Conservation (phyloP, 1,140 invertebrate genomes). For the Conopomorpha cramerella region DNA sequence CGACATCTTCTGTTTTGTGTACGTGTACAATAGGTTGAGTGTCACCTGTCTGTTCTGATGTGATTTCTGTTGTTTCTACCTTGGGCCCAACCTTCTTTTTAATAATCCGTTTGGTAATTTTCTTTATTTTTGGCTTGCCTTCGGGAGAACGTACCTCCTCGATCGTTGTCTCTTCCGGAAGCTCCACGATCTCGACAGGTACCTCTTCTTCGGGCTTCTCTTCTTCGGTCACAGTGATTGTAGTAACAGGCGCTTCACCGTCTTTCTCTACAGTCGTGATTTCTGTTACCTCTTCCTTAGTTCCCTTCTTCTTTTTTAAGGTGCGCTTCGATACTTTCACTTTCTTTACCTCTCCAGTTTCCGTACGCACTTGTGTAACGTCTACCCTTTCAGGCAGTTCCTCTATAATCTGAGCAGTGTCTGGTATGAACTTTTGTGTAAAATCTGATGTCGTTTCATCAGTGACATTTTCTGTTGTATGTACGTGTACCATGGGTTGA, state of each 20-base stretch:
- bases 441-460: neutral
- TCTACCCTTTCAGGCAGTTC: constrained; percentile 7
- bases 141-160: constrained; percentile 24
- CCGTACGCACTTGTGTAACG: constrained; percentile 2
- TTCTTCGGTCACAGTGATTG: constrained; percentile 20
- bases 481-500: constrained; percentile 21
- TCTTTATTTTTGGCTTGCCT: constrained; percentile 15
- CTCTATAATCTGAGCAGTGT: constrained; percentile 6
- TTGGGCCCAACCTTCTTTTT: constrained; percentile 23
- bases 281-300: too few species aligned
- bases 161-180: constrained; percentile 20
- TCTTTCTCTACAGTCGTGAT: constrained; percentile 20
- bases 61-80: constrained; percentile 7
- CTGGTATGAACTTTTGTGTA: neutral
- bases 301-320: constrained; percentile 6
- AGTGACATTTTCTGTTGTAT: constrained; percentile 5
- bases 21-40: constrained; percentile 2
- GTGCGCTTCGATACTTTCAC: constrained; percentile 1
- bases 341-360: neutral
- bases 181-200: constrained; percentile 9
- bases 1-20: too few species aligned
- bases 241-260: constrained; percentile 36
- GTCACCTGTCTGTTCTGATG: constrained; percentile 4
- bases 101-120: constrained; percentile 23
- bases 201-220: constrained; percentile 11